Percentiles rank a stretch among this genome's conserved stretches.
phyloP scores from a whole-genome alignment of 2,888 invertebrate genomes.

The Microctonus hyperodae region DNA sequence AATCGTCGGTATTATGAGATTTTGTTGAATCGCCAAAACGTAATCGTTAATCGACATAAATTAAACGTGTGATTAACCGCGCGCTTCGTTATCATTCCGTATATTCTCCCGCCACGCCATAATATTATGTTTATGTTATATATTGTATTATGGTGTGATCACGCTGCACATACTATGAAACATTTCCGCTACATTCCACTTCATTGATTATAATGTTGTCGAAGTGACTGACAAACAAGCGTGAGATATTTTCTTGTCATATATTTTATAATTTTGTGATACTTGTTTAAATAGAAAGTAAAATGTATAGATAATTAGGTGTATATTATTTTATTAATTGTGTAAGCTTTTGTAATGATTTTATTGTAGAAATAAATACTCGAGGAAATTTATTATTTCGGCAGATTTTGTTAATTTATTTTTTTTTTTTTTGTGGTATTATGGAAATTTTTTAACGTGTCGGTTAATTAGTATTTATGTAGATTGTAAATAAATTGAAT shows the following conservation, averaged over 20 bases:
- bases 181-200: slow-evolving; percentile 11
- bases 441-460: too few relatives aligned
- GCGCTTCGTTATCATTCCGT: slow-evolving; percentile 34
- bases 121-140: slow-evolving; percentile 13
- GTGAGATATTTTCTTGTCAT: slow-evolving; percentile 20
- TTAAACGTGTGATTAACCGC: slow-evolving; percentile 51
- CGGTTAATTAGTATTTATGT: too few relatives aligned
- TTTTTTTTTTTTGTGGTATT: too few relatives aligned
- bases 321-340: too few relatives aligned
- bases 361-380: too few relatives aligned
- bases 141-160: slow-evolving; percentile 27
- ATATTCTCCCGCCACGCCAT: slow-evolving; percentile 28
- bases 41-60: slow-evolving; percentile 52
- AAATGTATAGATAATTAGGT: background rate
- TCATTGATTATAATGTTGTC: background rate
- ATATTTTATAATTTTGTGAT: background rate
- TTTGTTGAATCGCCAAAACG: slow-evolving; percentile 43
- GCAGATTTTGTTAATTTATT: too few relatives aligned
- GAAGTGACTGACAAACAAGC: slow-evolving; percentile 29
- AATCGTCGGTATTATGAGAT: slow-evolving; percentile 31
- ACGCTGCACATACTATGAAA: slow-evolving; percentile 1
- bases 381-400: too few relatives aligned
- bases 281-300: background rate
- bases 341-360: too few relatives aligned
- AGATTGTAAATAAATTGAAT: too few relatives aligned